Base-by-base conservation (phyloP, 1,140 invertebrate genomes). In the Tetraneura akinire region DNA sequence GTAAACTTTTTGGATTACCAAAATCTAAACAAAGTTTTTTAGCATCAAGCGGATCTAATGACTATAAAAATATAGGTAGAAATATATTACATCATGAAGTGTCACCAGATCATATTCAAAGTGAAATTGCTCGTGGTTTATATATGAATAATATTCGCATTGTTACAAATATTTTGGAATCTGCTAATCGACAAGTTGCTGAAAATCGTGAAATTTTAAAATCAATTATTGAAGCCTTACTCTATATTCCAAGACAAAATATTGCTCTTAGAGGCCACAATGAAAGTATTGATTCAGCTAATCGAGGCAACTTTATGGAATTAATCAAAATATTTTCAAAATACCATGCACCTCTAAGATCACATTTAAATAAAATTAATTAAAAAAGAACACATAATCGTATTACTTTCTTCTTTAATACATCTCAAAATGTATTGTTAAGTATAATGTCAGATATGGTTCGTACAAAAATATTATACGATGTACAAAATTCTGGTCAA, bases 1-100 rank as follows among this genome's bases (percentile, higher is more conserved):
- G 53, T 55, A 55, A 55, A 23, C 53, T 55, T 55, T n/a, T 55
- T 55, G 18, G 53, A n/a, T 55, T 55, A 55, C 53, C 53, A 10
- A 55, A 8, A 55, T 18, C 53, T n/a, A 55, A 55, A 55, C n/a
- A 21, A 55, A 23, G 10, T 55, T 55, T 23, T 55, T 55, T 6
- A 55, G n/a, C 53, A 55, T 10, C 21, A 55, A 8, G n/a, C 21
- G 53, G 53, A 4, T 51, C 49, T 3, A 51, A 55, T 55, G 53
- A 55, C 53, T 55, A 51, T 18, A 55, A 55, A 55, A 55, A 11
- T 55, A 55, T 55, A 21, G 21, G 53, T 55, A 55, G n/a, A 55
- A 55, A 55, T 55, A 55, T 55, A 55, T n/a, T n/a, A 55, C 53
- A 55, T 1, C 53, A 55, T 9, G 53, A 23, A 55, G 53, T 55